Base-by-base conservation (phyloP, 2,888 invertebrate species). In the Philonicus albiceps region DNA sequence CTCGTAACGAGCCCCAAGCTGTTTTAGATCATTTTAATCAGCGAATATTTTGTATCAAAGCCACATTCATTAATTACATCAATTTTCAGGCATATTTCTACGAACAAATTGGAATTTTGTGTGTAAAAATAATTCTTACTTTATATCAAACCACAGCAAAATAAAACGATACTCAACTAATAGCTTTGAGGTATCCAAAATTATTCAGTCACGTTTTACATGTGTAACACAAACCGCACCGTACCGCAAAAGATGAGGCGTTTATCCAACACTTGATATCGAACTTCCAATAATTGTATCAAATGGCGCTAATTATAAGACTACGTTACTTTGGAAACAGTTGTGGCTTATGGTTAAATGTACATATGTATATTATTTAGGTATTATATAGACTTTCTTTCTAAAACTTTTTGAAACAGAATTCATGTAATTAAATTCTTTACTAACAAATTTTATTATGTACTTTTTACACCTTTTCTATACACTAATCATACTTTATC, bases 261-360 rank as follows among this genome's bases (percentile, higher is more conserved):
- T 64, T 83, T 64, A 64, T 83, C 64, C 34, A 34, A 83, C 55
- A 64, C 22, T 31, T 83, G 81, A 64, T 55, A 83, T 83, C 16
- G 2, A 8, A 30, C 72, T 30, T 19, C 64, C 83, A 83, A 83
- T 83, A 83, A 83, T 83, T 83, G 27, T 83, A 72, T 30, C 22
- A 64, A 27, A 72, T 83, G 6, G 37, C 19, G 83, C 72, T 83
- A 64, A 83, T 83, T 64, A 83, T 83, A 64, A 53, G 53, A 11
- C 27, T 11, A 3, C 2, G 27, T 27, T 27, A 11, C 49, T 27
- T 22, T 22, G 22, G 64, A 27, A 22, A 64, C 64, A 27, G 22
- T 4, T 22, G 64, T 1, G 11, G 64, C 27, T 64, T 11, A 2
- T 37, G 37, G 37, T 11, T 37, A 37, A 37, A 37, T 37, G 37